A percentile compares a stretch with the other conserved stretches of the same genome.
phyloP scores from a whole-genome alignment of 2,888 invertebrate genomes.

The Pediacus dermestoides region DNA sequence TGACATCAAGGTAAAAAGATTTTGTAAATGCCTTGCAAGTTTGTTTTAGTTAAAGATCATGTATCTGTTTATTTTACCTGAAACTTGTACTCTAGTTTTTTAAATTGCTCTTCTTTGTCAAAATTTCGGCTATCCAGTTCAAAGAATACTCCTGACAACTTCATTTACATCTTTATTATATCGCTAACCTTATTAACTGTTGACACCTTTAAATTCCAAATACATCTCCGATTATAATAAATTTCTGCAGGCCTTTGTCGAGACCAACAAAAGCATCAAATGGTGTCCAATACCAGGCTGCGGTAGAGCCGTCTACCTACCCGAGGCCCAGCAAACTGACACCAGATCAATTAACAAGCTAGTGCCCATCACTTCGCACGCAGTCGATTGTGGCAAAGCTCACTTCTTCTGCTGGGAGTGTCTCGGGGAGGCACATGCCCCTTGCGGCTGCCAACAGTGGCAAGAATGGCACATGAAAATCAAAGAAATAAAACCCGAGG shows the following conservation, averaged over 20 bases:
- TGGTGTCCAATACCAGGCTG: constrained; percentile 69
- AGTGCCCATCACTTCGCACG: constrained; percentile 53
- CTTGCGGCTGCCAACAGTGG: constrained; percentile 64
- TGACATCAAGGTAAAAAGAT: constrained; percentile 66
- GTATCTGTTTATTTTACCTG: no score
- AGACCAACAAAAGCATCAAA: constrained; percentile 65
- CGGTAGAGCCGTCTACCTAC: constrained; percentile 61
- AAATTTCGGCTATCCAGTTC: no score
- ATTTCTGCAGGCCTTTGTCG: constrained; percentile 61
- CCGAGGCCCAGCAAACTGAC: constrained; percentile 53
- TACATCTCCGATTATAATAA: no score
- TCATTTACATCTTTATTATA: no score
- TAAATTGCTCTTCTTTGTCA: no score
- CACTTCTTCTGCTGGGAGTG: constrained; percentile 68
- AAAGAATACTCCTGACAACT: no score
- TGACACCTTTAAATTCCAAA: no score
- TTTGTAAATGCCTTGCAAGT: no score
- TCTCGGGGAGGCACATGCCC: constrained; percentile 62
- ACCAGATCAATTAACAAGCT: constrained; percentile 28
- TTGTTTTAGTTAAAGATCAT: neutral
- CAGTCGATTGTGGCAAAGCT: constrained; percentile 67
- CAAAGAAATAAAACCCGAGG: constrained; percentile 62
- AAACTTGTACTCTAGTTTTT: no score
- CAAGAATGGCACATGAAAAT: constrained; percentile 57
- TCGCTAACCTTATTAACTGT: no score